phyloP scores from a whole-genome alignment of 30 jellyfish, hydroid and myxozoan genomes.

The Aurelia coerulea region DNA sequence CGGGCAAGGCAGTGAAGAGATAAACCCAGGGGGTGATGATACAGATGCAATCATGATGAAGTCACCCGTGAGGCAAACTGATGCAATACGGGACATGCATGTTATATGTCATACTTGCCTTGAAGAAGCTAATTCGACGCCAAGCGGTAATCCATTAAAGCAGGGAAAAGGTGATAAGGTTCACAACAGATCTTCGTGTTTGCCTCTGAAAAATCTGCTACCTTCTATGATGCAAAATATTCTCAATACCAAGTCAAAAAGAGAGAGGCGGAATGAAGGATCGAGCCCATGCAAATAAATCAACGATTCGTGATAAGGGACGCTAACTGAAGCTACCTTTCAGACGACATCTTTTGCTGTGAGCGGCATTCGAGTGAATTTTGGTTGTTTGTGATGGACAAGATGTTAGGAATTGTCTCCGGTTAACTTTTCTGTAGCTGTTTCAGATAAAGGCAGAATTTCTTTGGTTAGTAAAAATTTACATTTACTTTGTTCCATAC shows the following conservation, averaged over 20 bases:
- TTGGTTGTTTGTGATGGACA: no score
- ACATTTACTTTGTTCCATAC: no score
- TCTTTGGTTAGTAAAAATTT: no score
- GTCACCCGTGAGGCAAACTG: not conserved
- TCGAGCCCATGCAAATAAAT: no score
- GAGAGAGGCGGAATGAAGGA: conserved; percentile 6
- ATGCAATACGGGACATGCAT: not conserved
- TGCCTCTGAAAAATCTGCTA: conserved; percentile 32
- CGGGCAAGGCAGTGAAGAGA: not conserved
- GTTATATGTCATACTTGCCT: not conserved
- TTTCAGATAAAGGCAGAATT: no score
- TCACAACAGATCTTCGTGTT: conserved; percentile 24
- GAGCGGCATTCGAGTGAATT: no score
- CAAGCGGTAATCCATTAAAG: not conserved
- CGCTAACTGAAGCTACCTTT: no score
- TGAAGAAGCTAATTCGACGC: not conserved
- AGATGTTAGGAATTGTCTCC: no score
- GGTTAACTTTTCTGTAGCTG: no score
- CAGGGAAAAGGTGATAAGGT: not conserved
- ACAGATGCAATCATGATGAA: conserved; percentile 24
- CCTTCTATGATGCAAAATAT: conserved; percentile 54
- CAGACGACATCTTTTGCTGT: no score
- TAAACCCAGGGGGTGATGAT: not conserved
- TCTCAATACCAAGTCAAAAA: conserved; percentile 43
- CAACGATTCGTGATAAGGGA: no score